A percentile compares a stretch with the other conserved stretches of the same genome.
Evolutionary conservation across 2,888 invertebrate species (phyloP).

Genomic region (Zeuzera pyrina): DNA sequence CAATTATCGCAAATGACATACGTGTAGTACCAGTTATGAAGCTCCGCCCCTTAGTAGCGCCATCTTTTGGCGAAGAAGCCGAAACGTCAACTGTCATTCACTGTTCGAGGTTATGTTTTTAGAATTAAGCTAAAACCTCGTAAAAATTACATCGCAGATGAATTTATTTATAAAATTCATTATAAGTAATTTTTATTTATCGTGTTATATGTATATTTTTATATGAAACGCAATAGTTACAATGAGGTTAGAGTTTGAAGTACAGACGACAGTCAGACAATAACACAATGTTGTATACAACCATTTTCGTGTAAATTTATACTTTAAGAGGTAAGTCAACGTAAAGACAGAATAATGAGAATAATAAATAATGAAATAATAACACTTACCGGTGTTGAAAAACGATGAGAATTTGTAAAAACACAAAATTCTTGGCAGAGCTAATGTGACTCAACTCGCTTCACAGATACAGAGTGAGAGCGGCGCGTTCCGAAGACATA

Average conservation of each 20-base stretch:
- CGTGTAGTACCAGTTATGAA: slow-evolving; percentile 31
- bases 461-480: slow-evolving; percentile 28
- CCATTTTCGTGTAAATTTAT: slow-evolving; percentile 3
- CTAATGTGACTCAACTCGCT: slow-evolving; percentile 57
- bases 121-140: slow-evolving; percentile 7
- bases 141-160: slow-evolving; percentile 1
- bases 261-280: slow-evolving; percentile 21
- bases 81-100: slow-evolving; percentile 18
- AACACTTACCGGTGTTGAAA: slow-evolving; percentile 36
- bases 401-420: slow-evolving; percentile 17
- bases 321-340: slow-evolving; percentile 3
- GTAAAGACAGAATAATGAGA: slow-evolving; percentile 11
- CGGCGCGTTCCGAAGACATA: slow-evolving; percentile 43
- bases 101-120: slow-evolving; percentile 40
- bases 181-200: slow-evolving; percentile 3
- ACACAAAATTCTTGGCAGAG: slow-evolving; percentile 13
- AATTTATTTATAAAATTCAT: not conserved
- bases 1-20: slow-evolving; percentile 35
- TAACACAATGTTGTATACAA: slow-evolving; percentile 9
- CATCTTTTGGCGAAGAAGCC: slow-evolving; percentile 30
- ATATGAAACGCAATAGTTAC: too few relatives aligned
- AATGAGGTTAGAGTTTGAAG: slow-evolving; percentile 6
- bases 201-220: slow-evolving; percentile 6
- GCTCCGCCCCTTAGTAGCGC: slow-evolving; percentile 36
- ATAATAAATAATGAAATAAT: slow-evolving; percentile 14